These are phyloP conservation scores for Cephus pulcher DNA, from an alignment of 2,888 invertebrate genomes.

Conservation along the genomic window DNA sequence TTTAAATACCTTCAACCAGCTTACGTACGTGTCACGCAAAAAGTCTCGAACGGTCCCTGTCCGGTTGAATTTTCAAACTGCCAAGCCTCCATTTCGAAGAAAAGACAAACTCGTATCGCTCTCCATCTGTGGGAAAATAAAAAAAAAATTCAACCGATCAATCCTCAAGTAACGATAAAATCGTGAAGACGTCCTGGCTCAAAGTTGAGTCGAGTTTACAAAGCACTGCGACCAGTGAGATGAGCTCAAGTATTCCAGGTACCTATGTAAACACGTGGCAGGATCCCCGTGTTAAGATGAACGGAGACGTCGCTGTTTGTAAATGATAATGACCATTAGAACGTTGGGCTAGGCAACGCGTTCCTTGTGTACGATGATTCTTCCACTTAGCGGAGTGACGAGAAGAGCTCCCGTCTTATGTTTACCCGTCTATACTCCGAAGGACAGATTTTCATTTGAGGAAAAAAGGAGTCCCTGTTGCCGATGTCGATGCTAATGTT, in stretches of 20 bases:
- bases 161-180: too few relatives aligned
- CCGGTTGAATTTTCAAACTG: too few relatives aligned
- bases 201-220: background rate
- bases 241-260: background rate
- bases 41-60: too few relatives aligned
- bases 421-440: slow-evolving; percentile 32
- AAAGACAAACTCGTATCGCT: too few relatives aligned
- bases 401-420: slow-evolving; percentile 57
- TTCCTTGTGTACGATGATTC: slow-evolving; percentile 35
- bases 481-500: background rate
- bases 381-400: slow-evolving; percentile 53
- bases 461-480: background rate
- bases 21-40: too few relatives aligned
- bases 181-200: too few relatives aligned
- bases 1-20: too few relatives aligned
- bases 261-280: slow-evolving; percentile 8
- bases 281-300: background rate
- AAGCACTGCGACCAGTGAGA: slow-evolving; percentile 1
- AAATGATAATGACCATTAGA: slow-evolving; percentile 55
- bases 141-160: too few relatives aligned
- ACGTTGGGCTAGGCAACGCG: slow-evolving; percentile 26
- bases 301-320: slow-evolving; percentile 36
- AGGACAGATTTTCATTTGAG: slow-evolving; percentile 14
- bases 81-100: too few relatives aligned
- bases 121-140: too few relatives aligned